Evolutionary conservation across 2,888 invertebrate genomes (phyloP).

Genomic region (Drosophila sordidapex): DNA sequence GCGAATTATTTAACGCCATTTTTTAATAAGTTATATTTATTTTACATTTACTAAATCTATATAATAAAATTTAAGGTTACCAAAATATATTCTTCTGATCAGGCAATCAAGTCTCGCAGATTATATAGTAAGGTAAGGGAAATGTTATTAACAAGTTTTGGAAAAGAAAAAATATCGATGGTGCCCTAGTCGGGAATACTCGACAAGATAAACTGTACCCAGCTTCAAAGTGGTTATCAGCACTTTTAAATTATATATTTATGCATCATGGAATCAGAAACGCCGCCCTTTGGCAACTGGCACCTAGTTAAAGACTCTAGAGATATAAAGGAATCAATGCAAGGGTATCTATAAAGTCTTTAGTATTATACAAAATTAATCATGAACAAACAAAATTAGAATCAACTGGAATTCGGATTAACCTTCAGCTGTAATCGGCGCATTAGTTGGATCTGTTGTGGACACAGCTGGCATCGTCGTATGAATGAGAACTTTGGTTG

Average conservation of each 20-base stretch:
- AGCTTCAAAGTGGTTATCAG: background rate
- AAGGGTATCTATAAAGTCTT: background rate
- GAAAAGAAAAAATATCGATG: background rate
- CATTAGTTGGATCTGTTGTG: constrained; percentile 11
- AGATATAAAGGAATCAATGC: background rate
- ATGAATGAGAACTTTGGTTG: constrained; percentile 71
- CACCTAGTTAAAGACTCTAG: background rate
- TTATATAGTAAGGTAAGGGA: background rate
- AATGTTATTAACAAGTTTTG: background rate
- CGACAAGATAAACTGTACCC: background rate
- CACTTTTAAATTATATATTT: background rate
- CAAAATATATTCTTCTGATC: background rate
- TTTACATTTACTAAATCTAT: background rate
- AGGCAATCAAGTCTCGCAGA: background rate
- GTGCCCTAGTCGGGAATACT: background rate
- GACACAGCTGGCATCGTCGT: constrained; percentile 16
- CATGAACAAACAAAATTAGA: background rate
- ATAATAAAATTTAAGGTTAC: background rate
- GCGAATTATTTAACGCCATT: background rate
- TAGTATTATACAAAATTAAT: background rate
- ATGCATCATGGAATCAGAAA: background rate
- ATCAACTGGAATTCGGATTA: constrained; percentile 14
- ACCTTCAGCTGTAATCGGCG: constrained; percentile 61
- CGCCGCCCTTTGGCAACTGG: background rate
- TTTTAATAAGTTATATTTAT: background rate